Evolutionary conservation across 1,140 invertebrate species (phyloP).

Genomic region (Goniozus legneri): DNA sequence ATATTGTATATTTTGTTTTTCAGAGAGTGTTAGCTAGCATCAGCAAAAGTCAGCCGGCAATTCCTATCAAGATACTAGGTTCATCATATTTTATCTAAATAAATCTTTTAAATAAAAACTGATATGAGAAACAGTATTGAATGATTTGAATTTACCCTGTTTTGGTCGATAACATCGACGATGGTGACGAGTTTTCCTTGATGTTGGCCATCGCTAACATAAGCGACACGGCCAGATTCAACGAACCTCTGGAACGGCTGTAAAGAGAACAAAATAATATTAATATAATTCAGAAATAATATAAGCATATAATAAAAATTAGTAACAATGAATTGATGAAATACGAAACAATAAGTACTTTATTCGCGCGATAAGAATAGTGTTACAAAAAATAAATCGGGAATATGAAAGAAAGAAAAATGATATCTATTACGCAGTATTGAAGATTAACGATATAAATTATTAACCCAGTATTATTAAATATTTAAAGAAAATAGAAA

Average conservation of each 20-base stretch:
- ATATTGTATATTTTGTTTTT: slow-evolving; percentile 35
- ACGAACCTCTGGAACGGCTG: slow-evolving; percentile 92
- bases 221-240: slow-evolving; percentile 93
- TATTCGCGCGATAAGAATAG: neutral
- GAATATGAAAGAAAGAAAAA: neutral
- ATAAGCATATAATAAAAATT: neutral
- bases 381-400: neutral
- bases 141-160: slow-evolving; percentile 72
- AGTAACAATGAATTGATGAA: neutral
- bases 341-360: neutral
- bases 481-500: too few species aligned
- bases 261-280: slow-evolving; percentile 18
- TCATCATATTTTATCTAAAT: slow-evolving; percentile 47
- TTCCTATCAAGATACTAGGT: slow-evolving; percentile 62
- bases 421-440: too few species aligned
- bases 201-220: slow-evolving; percentile 82
- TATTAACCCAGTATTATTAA: too few species aligned
- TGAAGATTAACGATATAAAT: too few species aligned
- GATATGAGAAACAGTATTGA: slow-evolving; percentile 8
- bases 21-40: slow-evolving; percentile 34
- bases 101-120: slow-evolving; percentile 5
- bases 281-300: too few species aligned
- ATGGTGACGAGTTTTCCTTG: slow-evolving; percentile 90
- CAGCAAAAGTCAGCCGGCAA: slow-evolving; percentile 65
- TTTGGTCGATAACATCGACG: slow-evolving; percentile 97